A percentile compares a stretch with the other conserved stretches of the same genome.
phyloP scores from a whole-genome alignment of 1,140 invertebrate species.

The Cardiocondyla obscurior region DNA sequence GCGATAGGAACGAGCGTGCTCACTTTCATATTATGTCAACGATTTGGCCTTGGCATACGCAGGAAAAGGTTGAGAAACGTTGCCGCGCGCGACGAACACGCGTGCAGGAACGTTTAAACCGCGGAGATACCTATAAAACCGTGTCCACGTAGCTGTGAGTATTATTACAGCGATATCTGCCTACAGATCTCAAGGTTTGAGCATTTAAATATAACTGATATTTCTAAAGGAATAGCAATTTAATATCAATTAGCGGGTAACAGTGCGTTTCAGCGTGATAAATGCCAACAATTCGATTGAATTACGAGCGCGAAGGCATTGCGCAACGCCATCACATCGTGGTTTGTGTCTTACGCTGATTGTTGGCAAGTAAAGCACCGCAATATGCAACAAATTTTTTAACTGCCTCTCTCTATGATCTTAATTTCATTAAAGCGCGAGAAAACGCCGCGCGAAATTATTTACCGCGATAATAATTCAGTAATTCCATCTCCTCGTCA shows the following conservation, averaged over 20 bases:
- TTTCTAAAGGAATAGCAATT: background rate
- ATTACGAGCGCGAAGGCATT: constrained; percentile 2
- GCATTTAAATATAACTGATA: constrained; percentile 46
- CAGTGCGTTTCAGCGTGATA: background rate
- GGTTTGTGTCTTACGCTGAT: too few relatives aligned
- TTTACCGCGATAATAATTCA: background rate
- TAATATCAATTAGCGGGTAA: constrained; percentile 20
- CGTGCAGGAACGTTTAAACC: constrained; percentile 38
- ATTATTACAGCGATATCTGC: constrained; percentile 53
- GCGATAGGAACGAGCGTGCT: constrained; percentile 25
- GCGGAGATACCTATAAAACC: constrained; percentile 38
- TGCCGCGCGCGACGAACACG: constrained; percentile 39
- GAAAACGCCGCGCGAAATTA: background rate
- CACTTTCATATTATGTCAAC: constrained; percentile 58
- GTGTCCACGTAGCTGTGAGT: constrained; percentile 7
- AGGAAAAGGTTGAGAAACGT: constrained; percentile 56
- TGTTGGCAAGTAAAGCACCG: background rate
- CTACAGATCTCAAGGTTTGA: constrained; percentile 13
- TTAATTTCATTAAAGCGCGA: background rate
- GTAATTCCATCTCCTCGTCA: constrained; percentile 34
- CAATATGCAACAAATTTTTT: background rate
- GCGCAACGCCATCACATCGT: background rate
- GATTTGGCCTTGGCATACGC: constrained; percentile 60
- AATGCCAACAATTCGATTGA: background rate
- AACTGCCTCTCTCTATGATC: background rate